Conservation (phyloP, 2,888 invertebrate species). For the Drosophila parthenogenetica region DNA sequence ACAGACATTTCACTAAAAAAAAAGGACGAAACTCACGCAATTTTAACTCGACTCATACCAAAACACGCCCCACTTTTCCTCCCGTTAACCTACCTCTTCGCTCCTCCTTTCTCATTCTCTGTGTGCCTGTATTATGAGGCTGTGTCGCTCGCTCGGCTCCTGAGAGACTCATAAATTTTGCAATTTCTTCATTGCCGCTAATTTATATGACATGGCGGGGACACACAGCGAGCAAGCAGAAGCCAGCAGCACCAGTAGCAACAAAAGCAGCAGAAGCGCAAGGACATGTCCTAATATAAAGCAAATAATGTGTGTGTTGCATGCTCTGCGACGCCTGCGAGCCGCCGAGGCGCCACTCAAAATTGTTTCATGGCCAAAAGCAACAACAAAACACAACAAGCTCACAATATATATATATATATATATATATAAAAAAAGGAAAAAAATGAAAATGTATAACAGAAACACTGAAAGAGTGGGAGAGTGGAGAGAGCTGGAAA, state of each 20-base stretch:
- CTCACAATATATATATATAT: conserved; percentile 20
- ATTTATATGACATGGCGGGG: conserved; percentile 66
- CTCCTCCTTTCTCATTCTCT: conserved; percentile 5
- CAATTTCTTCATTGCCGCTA: conserved; percentile 81
- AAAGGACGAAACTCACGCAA: conserved; percentile 37
- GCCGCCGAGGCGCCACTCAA: conserved; percentile 49
- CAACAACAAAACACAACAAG: conserved; percentile 22
- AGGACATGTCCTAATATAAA: conserved; percentile 68
- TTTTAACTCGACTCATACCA: conserved; percentile 17
- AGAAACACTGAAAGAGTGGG: conserved; percentile 28
- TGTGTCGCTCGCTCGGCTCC: conserved; percentile 40
- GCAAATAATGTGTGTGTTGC: conserved; percentile 76
- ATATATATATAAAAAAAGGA: conserved; percentile 10
- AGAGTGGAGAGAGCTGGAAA: not conserved
- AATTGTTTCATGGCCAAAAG: conserved; percentile 70
- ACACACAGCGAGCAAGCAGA: conserved; percentile 4
- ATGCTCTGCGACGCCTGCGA: conserved; percentile 37
- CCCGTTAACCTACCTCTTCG: conserved; percentile 10
- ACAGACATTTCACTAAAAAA: conserved; percentile 50
- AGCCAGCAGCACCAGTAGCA: conserved; percentile 7
- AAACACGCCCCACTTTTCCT: not conserved
- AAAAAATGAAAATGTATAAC: conserved; percentile 18
- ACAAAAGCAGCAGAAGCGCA: conserved; percentile 16
- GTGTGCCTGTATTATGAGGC: conserved; percentile 11
- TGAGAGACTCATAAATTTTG: conserved; percentile 82